Base-by-base conservation (phyloP, 2,797 vertebrate species). In the Vireo griseus region DNA sequence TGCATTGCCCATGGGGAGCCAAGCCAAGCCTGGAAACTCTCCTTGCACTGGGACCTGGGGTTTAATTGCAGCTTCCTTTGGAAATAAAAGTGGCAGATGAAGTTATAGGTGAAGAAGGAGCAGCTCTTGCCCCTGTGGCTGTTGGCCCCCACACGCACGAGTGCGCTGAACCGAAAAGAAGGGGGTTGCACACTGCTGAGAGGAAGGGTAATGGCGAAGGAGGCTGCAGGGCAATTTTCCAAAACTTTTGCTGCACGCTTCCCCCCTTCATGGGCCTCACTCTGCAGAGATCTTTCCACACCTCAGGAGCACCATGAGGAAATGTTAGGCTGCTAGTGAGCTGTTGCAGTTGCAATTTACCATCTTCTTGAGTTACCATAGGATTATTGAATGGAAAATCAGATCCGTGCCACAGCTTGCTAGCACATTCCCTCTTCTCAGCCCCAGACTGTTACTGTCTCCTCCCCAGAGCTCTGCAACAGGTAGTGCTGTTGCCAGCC, bases 261-360 rank as follows among this genome's bases (percentile, higher is more conserved):
- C 8, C 74, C 95, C 96, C 95, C 50, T 97, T 84, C 13, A 1
- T 16, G 90, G 95, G 94, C 95, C 95, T 95, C 94, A 74, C 79
- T 90, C 74, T 82, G 91, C 94, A 90, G 91, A 87, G 87, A 90
- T 92, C 83, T 96, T 95, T 96, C 95, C 74, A 84, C 91, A 95
- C 95, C 95, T 97, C 61, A 7, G 51, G 86, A 96, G 80, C 83
- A 91, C 92, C 69, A 81, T 5, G 82, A 95, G 88, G 93, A 95
- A 97, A 96, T 7, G 67, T 90, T 81, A 91, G 74, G 75, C 85
- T 93, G 75, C 89, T 76, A 89, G 91, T 88, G 94, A 96, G 90
- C 94, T 92, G 77, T 92, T 96, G 81, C 96, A 72, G 76, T 86
- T 86, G 90, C 89, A 91, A 94, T 96, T 94, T 89, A 89, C 93